Conservation (phyloP, 2,797 vertebrate species). For the Sylvia borin region DNA sequence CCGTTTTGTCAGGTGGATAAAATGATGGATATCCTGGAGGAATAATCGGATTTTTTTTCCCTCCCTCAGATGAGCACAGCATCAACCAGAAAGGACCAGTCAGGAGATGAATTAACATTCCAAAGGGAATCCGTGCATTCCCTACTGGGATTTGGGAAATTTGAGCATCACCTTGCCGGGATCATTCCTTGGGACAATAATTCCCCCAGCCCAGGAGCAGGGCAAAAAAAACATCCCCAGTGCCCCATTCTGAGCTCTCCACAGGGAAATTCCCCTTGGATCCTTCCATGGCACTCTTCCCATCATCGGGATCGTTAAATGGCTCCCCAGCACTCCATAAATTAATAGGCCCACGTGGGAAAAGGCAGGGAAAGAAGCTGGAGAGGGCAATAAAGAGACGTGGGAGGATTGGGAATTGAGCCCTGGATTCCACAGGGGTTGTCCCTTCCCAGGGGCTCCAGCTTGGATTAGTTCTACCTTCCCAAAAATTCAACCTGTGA, state of each 20-base stretch:
- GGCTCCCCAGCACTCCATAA: conserved; percentile 35
- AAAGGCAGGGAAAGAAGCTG: conserved; percentile 9
- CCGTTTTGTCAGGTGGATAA: conserved; percentile 42
- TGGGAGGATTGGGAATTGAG: conserved; percentile 15
- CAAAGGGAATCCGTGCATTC: neutral
- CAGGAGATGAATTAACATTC: conserved; percentile 50
- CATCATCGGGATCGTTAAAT: conserved; percentile 4
- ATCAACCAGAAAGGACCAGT: conserved; percentile 32
- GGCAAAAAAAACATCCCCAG: neutral
- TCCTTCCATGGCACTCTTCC: conserved; percentile 32
- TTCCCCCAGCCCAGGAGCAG: neutral
- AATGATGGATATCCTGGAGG: neutral
- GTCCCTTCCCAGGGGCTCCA: neutral
- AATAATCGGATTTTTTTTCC: neutral
- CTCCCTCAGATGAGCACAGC: neutral
- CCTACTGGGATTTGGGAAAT: neutral
- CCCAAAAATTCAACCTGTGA: neutral
- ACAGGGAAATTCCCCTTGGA: neutral
- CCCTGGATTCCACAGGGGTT: neutral
- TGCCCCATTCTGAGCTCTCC: neutral
- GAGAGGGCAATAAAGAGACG: neutral
- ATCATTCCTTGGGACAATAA: neutral
- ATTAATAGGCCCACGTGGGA: conserved; percentile 49
- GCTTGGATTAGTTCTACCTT: neutral
- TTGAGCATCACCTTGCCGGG: neutral